These are phyloP conservation scores for Eustalomyia histrio DNA, from an alignment of 2,888 invertebrate genomes.

Conservation along the genomic window DNA sequence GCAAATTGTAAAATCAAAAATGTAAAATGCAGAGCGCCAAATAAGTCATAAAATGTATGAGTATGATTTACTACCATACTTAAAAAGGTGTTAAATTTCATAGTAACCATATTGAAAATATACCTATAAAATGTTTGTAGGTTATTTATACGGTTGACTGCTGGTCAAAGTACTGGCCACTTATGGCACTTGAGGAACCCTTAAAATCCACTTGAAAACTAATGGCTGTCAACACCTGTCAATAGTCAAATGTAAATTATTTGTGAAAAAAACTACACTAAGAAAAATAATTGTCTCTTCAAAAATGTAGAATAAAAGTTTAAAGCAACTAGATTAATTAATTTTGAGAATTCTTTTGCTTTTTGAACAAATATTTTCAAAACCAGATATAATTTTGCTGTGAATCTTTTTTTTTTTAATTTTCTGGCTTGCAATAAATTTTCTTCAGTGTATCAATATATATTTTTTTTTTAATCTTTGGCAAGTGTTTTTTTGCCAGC, in stretches of 20 bases:
- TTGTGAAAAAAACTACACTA: neutral
- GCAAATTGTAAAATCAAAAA: neutral
- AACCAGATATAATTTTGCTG: too few relatives aligned
- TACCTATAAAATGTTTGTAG: neutral
- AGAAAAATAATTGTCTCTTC: neutral
- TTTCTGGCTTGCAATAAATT: too few relatives aligned
- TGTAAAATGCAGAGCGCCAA: neutral
- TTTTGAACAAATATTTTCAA: too few relatives aligned
- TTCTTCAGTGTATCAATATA: neutral
- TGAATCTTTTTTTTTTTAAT: too few relatives aligned
- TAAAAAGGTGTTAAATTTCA: slow-evolving; percentile 31
- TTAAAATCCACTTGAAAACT: neutral
- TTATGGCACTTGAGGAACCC: neutral
- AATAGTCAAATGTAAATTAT: neutral
- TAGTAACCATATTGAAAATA: neutral
- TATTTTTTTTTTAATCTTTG: neutral
- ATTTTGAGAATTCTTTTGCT: too few relatives aligned
- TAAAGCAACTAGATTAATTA: too few relatives aligned
- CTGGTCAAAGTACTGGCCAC: neutral
- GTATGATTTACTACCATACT: slow-evolving; percentile 1
- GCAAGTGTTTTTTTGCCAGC: slow-evolving; percentile 14
- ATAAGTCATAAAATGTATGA: neutral
- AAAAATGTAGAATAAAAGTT: too few relatives aligned
- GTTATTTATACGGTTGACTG: neutral
- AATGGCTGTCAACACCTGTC: neutral